Conservation (phyloP, 1,140 invertebrate species). For the Drosophila ironensis region DNA sequence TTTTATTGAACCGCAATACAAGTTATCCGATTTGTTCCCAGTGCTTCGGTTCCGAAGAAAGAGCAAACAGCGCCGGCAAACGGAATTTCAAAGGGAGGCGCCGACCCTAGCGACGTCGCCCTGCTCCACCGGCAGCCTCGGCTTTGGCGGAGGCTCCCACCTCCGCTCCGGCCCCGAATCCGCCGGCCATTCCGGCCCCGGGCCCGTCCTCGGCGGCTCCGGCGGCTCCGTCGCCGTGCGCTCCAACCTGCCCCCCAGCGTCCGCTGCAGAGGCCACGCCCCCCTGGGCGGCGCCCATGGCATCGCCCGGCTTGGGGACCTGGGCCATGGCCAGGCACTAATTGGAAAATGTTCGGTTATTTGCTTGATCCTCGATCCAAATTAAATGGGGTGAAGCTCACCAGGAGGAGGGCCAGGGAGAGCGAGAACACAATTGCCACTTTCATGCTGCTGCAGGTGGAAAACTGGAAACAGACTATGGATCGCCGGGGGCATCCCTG, state of each 20-base stretch:
- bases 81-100: conserved; percentile 31
- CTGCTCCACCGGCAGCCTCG: conserved; percentile 11
- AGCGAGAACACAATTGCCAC: conserved; percentile 1
- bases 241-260: conserved; percentile 16
- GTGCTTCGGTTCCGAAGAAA: no score
- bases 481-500: not conserved
- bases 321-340: conserved; percentile 35
- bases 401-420: conserved; percentile 26
- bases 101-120: conserved; percentile 10
- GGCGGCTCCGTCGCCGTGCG: conserved; percentile 11
- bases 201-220: conserved; percentile 28
- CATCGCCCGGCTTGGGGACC: conserved; percentile 4
- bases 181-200: conserved; percentile 15
- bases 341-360: not conserved
- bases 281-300: conserved; percentile 30
- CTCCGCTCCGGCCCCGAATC: conserved; percentile 21
- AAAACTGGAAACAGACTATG: not conserved
- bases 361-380: no score
- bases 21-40: no score
- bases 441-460: conserved; percentile 33
- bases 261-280: conserved; percentile 17
- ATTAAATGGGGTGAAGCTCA: conserved; percentile 10
- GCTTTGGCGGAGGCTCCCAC: conserved; percentile 12
- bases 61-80: conserved; percentile 9
- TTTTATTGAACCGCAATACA: no score